These are phyloP conservation scores for Anastatus disparis DNA, from an alignment of 1,140 invertebrate genomes.

Conservation along the genomic window DNA sequence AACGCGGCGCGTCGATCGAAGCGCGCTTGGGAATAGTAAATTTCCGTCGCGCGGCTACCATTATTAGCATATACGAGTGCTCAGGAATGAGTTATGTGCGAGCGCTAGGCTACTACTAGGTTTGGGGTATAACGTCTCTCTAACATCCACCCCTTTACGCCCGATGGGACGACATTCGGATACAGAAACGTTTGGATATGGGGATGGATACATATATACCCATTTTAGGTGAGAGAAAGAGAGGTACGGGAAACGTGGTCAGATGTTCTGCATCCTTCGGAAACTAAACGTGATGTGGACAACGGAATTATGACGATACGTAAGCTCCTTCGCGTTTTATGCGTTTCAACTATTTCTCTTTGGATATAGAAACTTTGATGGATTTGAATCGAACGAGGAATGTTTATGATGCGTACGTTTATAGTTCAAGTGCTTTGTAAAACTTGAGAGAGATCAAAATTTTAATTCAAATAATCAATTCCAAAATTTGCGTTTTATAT, in stretches of 20 bases:
- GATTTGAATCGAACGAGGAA: not conserved
- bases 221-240: not conserved
- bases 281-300: not conserved
- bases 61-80: conserved; percentile 32
- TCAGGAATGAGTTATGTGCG: conserved; percentile 25
- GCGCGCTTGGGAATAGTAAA: conserved; percentile 31
- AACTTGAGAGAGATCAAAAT: no score
- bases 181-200: not conserved
- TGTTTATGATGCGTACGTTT: not conserved
- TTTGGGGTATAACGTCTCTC: no score
- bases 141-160: no score
- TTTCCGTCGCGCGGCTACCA: conserved; percentile 19
- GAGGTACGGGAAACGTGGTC: not conserved
- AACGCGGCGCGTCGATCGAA: not conserved
- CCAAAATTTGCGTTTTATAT: no score
- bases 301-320: not conserved
- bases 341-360: no score
- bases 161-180: conserved; percentile 24
- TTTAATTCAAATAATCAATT: no score
- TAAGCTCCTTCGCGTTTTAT: conserved; percentile 32
- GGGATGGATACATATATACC: not conserved
- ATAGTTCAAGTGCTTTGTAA: no score
- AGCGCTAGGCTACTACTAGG: no score
- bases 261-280: conserved; percentile 20
- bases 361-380: not conserved